Evolutionary conservation across 2,797 vertebrate species (phyloP).

Genomic region (Sebastes hubbsi): DNA sequence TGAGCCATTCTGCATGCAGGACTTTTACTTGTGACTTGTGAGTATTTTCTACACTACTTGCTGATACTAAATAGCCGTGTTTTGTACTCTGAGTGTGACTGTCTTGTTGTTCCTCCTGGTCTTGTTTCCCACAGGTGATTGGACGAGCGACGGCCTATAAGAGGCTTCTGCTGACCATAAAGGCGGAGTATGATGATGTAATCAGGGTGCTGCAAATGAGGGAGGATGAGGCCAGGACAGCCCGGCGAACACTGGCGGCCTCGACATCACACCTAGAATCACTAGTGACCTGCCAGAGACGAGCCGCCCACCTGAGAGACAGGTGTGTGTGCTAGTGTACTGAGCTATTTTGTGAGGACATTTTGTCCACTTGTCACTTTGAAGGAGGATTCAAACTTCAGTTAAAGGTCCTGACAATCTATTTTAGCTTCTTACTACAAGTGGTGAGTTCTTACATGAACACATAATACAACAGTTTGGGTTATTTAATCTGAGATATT

Average conservation of each 20-base stretch:
- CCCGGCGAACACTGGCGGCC: slow-evolving; percentile 56
- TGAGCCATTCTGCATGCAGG: background rate
- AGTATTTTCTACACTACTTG: background rate
- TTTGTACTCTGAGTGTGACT: background rate
- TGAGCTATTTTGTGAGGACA: background rate
- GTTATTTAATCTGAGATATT: background rate
- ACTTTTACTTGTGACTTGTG: background rate
- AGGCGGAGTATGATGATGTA: slow-evolving; percentile 80
- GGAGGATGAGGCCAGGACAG: slow-evolving; percentile 50
- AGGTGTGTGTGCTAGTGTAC: slow-evolving; percentile 68
- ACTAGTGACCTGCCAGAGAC: slow-evolving; percentile 71
- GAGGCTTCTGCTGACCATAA: slow-evolving; percentile 80
- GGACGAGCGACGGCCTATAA: slow-evolving; percentile 73
- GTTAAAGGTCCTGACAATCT: background rate
- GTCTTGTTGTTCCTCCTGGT: background rate
- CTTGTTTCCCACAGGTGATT: slow-evolving; percentile 73
- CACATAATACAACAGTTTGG: background rate
- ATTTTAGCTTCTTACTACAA: background rate
- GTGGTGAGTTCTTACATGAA: background rate
- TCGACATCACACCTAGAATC: slow-evolving; percentile 47
- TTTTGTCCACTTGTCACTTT: background rate
- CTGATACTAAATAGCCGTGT: background rate
- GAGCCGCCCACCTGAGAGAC: slow-evolving; percentile 72
- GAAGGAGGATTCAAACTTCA: background rate
- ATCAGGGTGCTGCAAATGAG: slow-evolving; percentile 75